Evolutionary conservation across 1,140 invertebrate genomes (phyloP), one percentile per base, ranked within the genome.

Genomic region (Pararge aegeria): DNA sequence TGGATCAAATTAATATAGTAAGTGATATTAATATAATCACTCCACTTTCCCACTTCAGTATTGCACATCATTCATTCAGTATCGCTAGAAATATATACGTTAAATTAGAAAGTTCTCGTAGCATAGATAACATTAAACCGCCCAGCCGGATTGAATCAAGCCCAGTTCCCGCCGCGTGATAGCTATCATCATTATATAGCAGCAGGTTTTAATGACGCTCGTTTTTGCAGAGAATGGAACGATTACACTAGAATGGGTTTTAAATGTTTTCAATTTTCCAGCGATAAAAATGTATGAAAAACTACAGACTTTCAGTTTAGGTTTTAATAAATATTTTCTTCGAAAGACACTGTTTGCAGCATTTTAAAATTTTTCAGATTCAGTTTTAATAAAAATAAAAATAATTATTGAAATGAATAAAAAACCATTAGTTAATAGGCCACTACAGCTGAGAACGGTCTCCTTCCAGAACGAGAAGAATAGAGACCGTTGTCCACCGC

Each of bases 231-330:
- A 46, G 42, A 46, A 46, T 46, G 42, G 42, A 46, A 16, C 42
- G 42, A 46, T 46, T 46, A 46, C 42, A 46, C 42, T 46, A 46
- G 19, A 46, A 46, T 46, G 42, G 12, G 42, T 12, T 46, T 46
- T 46, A 46, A 46, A 46, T n/a, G 42, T 46, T 46, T 46, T 46
- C 42, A 46, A 46, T 46, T 46, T 46, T 46, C 42, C 42, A 46
- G 10, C 18, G 42, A 46, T 46, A 46, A 46, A 46, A 46, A 46
- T 46, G 42, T 46, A 20, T 46, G 13, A 46, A 46, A 46, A 15
- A 46, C 30, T 34, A 34, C 42, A 20, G 40, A 44, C 40, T 44
- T 46, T 42, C 10, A 42, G 7, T 12, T 19, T 42, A 13, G 10
- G 1, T 1, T 20, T 46, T 46, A n/a, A 46, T 20, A 46, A 20